Evolutionary conservation across 2,888 invertebrate species (phyloP), one percentile per base, ranked within the genome.

Genomic region (Gastracanthus pulcherrimus): DNA sequence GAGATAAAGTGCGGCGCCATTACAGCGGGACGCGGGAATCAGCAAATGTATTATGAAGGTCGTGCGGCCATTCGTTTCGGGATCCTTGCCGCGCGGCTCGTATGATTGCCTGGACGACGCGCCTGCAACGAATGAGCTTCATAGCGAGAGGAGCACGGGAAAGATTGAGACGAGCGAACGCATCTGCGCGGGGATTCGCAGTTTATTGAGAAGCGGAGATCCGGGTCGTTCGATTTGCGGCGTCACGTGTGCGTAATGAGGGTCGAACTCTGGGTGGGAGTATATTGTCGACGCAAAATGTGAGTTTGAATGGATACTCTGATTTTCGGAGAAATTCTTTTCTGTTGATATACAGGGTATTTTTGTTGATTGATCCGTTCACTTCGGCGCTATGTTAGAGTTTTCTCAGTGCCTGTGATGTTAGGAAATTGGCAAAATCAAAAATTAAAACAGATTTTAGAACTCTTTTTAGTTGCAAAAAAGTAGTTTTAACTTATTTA

Each of bases 31-130:
- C 51, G 16, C 3, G 11, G 16, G 4, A 16, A 45, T 45, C 13
- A 34, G 41, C n/a, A 31, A 16, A 45, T 75, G 48, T 75, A 75
- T 75, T 75, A 64, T 29, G 41, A 76, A 66, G 34, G 31, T 31
- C 62, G 45, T 23, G 48, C 13, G n/a, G 31, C 58, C 38, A 31
- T 75, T 29, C 75, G 7, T 76, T 66, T 55, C 11, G 66, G 19
- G 55, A 16, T 51, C 48, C 26, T n/a, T 7, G 36, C 31, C 9
- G 55, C 55, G 23, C 55, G 55, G 23, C 48, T 48, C 62, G 19
- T 36, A 64, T 48, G 23, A 48, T 62, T 64, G 19, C 16, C 26
- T 48, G 36, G 29, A 75, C 19, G 51, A 19, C 23, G 51, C 51
- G 51, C 6, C 26, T 26, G 34, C 48, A 36, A 51, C 45, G 36